Evolutionary conservation across 1,140 invertebrate species (phyloP), one percentile per base, ranked within the genome.

Genomic region (Euwallacea similis): DNA sequence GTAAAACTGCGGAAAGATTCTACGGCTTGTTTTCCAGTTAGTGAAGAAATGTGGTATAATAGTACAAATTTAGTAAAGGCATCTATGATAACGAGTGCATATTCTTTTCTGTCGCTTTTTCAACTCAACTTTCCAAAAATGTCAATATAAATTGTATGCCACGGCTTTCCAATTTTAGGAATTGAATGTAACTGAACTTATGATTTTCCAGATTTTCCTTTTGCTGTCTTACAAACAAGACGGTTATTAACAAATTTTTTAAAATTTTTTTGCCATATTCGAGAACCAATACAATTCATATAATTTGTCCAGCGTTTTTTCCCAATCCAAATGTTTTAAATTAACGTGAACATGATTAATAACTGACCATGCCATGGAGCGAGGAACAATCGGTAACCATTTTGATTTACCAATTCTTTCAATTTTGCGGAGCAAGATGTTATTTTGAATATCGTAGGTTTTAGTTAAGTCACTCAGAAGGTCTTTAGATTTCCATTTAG

Each of bases 261-360:
- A 10, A 78, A 69, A 42, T 64, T 71, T 55, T n/a, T 75, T 76
- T n/a, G 75, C 69, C 78, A 77, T 78, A n/a, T 76, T 50, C 0
- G 75, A 76, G 50, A 78, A 79, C 76, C 75, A 77, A 58, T 77
- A 78, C 75, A 50, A 42, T 11, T 78, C 75, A 68, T 76, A 78
- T 0, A 79, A 46, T 50, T 78, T 79, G n/a, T 76, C 73, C 72
- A 60, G 41, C 9, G 58, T 78, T 63, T 80, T 78, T 58, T 79
- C 77, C 73, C 47, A 76, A 50, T 78, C 76, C 62, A 77, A 69
- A 71, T 80, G 79, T 64, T 77, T 67, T n/a, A 78, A 55, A 8
- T 60, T 41, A 44, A 63, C 61, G 44, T 75, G 72, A 46, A 74
- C 59, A 10, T 74, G 67, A n/a, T 21, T 61, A 33, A 79, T 78